phyloP scores from a whole-genome alignment of 1,140 invertebrate genomes.

The Magallana ariakensis region DNA sequence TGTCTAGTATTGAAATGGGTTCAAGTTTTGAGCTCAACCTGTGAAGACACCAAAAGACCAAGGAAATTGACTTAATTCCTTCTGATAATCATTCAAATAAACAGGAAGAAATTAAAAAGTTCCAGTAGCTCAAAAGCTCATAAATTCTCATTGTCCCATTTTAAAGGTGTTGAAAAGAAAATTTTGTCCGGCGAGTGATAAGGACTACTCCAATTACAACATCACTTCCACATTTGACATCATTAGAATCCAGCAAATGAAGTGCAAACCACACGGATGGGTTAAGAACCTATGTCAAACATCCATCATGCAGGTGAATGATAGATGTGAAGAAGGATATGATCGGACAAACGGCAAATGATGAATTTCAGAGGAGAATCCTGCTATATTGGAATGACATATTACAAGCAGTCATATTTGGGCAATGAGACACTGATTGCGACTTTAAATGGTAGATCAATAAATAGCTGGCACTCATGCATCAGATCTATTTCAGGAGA shows the following conservation, averaged over 20 bases:
- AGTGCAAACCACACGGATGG: background rate
- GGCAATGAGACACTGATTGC: slow-evolving; percentile 26
- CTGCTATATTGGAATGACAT: slow-evolving; percentile 19
- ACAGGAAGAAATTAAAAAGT: too few species aligned
- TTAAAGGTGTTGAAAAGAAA: background rate
- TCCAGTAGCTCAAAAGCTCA: too few species aligned
- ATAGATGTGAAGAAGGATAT: slow-evolving; percentile 21
- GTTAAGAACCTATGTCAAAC: slow-evolving; percentile 12
- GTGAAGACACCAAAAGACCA: too few species aligned
- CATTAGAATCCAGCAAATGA: slow-evolving; percentile 8
- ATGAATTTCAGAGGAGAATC: slow-evolving; percentile 5
- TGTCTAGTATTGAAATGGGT: too few species aligned
- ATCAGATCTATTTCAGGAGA: too few species aligned
- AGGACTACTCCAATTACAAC: background rate
- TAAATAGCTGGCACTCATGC: too few species aligned
- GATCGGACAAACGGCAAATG: slow-evolving; percentile 24
- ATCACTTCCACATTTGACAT: background rate
- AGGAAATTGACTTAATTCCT: too few species aligned
- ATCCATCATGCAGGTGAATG: slow-evolving; percentile 3
- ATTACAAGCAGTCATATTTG: background rate
- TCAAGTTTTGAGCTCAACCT: too few species aligned
- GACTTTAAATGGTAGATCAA: too few species aligned
- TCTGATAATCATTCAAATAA: too few species aligned
- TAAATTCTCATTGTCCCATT: too few species aligned
- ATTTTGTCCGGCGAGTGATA: background rate